Evolutionary conservation across 2,888 invertebrate species (phyloP), one percentile per base, ranked within the genome.

Genomic region (Dorcus hopei): DNA sequence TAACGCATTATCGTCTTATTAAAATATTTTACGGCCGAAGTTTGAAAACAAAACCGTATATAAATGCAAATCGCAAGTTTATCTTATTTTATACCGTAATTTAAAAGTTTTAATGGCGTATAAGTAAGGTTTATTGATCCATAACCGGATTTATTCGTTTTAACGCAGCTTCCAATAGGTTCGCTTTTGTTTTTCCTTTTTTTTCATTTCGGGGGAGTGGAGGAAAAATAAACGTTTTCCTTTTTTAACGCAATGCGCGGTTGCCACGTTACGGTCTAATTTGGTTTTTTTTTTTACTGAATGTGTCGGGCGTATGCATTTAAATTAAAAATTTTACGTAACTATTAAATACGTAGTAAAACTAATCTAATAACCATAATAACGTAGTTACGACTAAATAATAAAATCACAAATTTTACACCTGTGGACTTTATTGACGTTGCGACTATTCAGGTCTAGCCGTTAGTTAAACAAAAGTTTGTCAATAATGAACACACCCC

Each of bases 61-160:
- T 74, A 74, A 74, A 74, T 74, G 74, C 74, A 74, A 74, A 74
- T 74, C 70, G 72, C 70, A 68, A 70, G 72, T 72, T 72, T 74
- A 73, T 72, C 73, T 72, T 69, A 68, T 60, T 74, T 74, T 74
- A 74, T 73, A 70, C 63, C 64, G 69, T 68, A 71, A 71, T 72
- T 74, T 72, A 61, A 70, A 72, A 68, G 68, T 73, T 74, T 73
- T 72, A 73, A 70, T 68, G 71, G 68, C 58, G 65, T 63, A 70
- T 72, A 71, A 71, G 72, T 71, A 64, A 66, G 63, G 66, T 72
- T 74, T 74, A 74, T 72, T 66, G 68, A 68, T 68, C 72, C 69
- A 73, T 74, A 73, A 74, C 73, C 54, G 56, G 59, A 61, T 65
- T 64, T 65, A 65, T 65, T 65, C 58, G 59, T 59, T 55, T 62